Evolutionary conservation across 2,888 invertebrate species (phyloP), one percentile per base, ranked within the genome.

Genomic region (Gasteruption jaculator): DNA sequence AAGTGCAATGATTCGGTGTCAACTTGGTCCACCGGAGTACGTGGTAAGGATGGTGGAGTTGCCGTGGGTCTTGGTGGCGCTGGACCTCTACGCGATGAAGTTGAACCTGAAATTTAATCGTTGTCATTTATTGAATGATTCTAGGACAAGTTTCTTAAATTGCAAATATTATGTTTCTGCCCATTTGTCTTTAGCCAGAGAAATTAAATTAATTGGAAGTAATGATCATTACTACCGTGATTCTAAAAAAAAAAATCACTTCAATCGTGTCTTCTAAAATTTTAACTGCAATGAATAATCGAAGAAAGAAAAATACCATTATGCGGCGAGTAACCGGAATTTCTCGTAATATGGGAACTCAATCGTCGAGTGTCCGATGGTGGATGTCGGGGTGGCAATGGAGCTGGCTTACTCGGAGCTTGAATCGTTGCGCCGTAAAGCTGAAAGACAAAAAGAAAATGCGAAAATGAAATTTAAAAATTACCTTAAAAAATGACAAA

Each of bases 11-110:
- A 68, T 47, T 72, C 71, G 11, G 69, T 60, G 50, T 71, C 71
- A 18, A 65, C 68, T 53, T 70, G 70, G 46, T 71, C 71, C 52
- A 80, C 80, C 30, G 80, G 72, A 37, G 74, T 74, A 36, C 79
- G 72, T 43, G 80, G 79, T 57, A 79, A 66, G 36, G 79, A 78
- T 39, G 79, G 80, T 48, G 79, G 80, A 46, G 79, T 79, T 65
- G 70, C 79, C 34, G 72, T 71, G 36, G 80, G 79, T 63, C 80
- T 69, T 35, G 78, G 75, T 21, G 79, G 78, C 38, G 78, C 78
- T 20, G 77, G 74, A 46, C 77, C 71, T 60, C 77, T 74, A 45
- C 71, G 65, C 29, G 72, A 63, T 26, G 76, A 74, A 16, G 76
- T 73, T 49, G 76, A 76, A 41, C 75, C 74, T 59, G 64, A 31